These are phyloP conservation scores for Drosophila lini DNA, from an alignment of 1,140 invertebrate genomes.

Conservation along the genomic window DNA sequence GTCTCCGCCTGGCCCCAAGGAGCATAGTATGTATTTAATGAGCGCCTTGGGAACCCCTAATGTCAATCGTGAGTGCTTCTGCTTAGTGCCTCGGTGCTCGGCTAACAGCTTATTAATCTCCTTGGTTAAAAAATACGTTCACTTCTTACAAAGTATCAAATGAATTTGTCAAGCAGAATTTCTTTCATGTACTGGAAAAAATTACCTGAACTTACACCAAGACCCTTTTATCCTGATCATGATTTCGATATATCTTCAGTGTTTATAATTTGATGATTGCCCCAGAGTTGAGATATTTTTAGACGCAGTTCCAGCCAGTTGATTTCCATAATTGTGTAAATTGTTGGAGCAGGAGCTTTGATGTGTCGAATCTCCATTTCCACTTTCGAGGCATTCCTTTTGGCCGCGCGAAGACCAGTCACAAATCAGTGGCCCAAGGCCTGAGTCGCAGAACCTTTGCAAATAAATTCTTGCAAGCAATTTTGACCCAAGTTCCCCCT, in stretches of 20 bases:
- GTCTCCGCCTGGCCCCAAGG: slow-evolving; percentile 37
- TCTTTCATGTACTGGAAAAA: background rate
- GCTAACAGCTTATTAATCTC: slow-evolving; percentile 49
- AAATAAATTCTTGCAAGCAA: slow-evolving; percentile 72
- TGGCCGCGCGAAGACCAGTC: slow-evolving; percentile 51
- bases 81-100: slow-evolving; percentile 9
- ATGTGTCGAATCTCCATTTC: slow-evolving; percentile 61
- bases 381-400: slow-evolving; percentile 61
- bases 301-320: slow-evolving; percentile 18
- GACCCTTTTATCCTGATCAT: no score
- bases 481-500: slow-evolving; percentile 38
- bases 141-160: slow-evolving; percentile 11
- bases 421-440: slow-evolving; percentile 63
- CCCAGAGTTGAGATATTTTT: background rate
- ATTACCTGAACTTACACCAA: background rate
- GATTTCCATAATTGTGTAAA: slow-evolving; percentile 72
- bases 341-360: slow-evolving; percentile 26
- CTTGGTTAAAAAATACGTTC: slow-evolving; percentile 33
- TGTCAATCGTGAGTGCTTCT: slow-evolving; percentile 63
- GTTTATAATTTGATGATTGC: slow-evolving; percentile 9
- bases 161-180: slow-evolving; percentile 23
- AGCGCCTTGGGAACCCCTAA: slow-evolving; percentile 49
- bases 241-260: background rate
- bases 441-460: slow-evolving; percentile 49
- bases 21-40: slow-evolving; percentile 44